These are phyloP conservation scores for Seira ritae DNA, from an alignment of 2,888 invertebrate genomes.

Conservation along the genomic window DNA sequence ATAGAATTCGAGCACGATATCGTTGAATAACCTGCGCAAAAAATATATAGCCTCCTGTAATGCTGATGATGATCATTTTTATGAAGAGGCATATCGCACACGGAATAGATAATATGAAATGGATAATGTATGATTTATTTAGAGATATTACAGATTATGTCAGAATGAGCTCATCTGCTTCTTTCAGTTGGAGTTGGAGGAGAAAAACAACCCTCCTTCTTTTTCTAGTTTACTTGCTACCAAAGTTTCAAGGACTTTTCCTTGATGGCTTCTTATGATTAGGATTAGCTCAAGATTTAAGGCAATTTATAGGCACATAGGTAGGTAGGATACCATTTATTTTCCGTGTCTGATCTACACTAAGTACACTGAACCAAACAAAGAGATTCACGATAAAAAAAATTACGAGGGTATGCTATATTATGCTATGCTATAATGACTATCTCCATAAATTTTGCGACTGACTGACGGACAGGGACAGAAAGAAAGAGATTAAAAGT, in stretches of 20 bases:
- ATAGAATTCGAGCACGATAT: constrained; percentile 45
- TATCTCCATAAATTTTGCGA: constrained; percentile 41
- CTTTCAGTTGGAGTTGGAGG: constrained; percentile 3
- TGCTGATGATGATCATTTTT: constrained; percentile 10
- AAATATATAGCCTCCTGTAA: constrained; percentile 1
- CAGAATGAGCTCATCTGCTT: constrained; percentile 62
- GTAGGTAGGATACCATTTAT: too few relatives aligned
- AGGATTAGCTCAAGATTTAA: constrained; percentile 2
- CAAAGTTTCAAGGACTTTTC: constrained; percentile 62
- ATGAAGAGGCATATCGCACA: constrained; percentile 22
- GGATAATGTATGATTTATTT: constrained; percentile 53
- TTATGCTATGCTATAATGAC: constrained; percentile 40
- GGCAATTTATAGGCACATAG: too few relatives aligned
- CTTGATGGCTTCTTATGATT: constrained; percentile 52
- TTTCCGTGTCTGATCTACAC: too few relatives aligned
- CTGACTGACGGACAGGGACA: constrained; percentile 34
- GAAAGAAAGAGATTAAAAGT: constrained; percentile 41
- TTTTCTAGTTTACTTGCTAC: constrained; percentile 36
- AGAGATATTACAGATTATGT: constrained; percentile 59
- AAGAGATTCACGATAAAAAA: constrained; percentile 36
- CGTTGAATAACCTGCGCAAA: neutral
- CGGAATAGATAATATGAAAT: neutral
- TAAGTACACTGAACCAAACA: constrained; percentile 14
- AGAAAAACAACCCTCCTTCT: constrained; percentile 41
- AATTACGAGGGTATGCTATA: constrained; percentile 39